Conservation (phyloP, 2,113 vertebrate species). For the Microtus ochrogaster region DNA sequence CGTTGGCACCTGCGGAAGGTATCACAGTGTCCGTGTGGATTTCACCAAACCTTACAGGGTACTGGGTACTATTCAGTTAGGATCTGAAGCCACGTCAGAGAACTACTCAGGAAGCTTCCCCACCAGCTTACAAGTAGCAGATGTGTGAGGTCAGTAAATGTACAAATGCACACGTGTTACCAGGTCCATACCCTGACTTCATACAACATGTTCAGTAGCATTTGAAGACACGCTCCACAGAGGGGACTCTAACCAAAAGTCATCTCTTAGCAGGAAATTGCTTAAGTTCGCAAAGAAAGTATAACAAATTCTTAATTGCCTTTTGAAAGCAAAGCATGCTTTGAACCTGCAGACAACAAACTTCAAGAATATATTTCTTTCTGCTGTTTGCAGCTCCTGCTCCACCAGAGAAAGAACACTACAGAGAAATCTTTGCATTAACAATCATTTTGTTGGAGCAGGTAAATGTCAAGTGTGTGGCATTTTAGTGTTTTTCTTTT, state of each 20-base stretch:
- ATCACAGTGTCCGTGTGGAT: background rate
- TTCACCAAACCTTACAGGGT: background rate
- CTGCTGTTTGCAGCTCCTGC: background rate
- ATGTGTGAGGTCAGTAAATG: constrained; percentile 17
- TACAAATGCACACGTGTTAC: constrained; percentile 47
- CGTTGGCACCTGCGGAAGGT: background rate
- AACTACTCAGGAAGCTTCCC: background rate
- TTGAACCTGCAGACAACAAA: background rate
- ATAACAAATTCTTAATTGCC: background rate
- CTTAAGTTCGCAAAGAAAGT: background rate
- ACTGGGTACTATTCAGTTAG: background rate
- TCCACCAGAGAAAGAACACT: background rate
- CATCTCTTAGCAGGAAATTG: background rate
- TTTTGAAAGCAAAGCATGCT: constrained; percentile 10
- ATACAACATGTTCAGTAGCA: constrained; percentile 12
- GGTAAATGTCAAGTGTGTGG: background rate
- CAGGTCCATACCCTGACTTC: constrained; percentile 6
- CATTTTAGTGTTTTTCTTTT: background rate
- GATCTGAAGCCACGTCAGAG: background rate
- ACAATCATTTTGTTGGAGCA: background rate
- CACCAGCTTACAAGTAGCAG: constrained; percentile 14
- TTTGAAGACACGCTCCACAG: background rate
- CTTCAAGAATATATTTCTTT: background rate
- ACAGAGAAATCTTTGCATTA: background rate
- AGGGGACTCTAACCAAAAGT: background rate